phyloP scores from a whole-genome alignment of 2,113 vertebrate species.

The Hassar affinis region DNA sequence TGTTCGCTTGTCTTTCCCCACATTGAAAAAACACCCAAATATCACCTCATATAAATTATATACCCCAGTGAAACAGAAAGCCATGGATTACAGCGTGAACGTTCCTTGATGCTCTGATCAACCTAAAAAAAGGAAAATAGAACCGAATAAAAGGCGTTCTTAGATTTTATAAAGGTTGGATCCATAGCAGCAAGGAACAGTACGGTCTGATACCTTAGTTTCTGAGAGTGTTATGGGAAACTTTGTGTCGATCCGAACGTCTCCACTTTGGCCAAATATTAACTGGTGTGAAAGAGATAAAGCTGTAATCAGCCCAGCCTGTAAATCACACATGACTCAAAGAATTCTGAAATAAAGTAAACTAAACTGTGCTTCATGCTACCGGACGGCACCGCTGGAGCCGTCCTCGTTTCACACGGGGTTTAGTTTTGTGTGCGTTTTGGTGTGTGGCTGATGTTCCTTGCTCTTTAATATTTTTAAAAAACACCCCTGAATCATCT shows the following conservation, averaged over 20 bases:
- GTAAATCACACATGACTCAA: neutral
- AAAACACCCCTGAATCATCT: conserved; percentile 19
- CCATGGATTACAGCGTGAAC: too few species aligned
- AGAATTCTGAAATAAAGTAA: neutral
- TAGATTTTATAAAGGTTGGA: too few species aligned
- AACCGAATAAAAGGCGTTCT: too few species aligned
- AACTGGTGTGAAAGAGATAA: conserved; percentile 64
- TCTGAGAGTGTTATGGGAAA: neutral
- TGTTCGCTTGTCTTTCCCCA: too few species aligned
- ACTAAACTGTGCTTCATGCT: neutral
- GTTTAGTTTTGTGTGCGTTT: neutral
- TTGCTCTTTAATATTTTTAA: neutral
- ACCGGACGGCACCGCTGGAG: neutral
- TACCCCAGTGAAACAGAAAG: too few species aligned
- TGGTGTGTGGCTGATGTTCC: neutral
- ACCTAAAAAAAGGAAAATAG: too few species aligned
- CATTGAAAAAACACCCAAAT: too few species aligned
- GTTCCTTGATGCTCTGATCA: too few species aligned
- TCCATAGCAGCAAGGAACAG: neutral
- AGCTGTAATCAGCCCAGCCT: neutral
- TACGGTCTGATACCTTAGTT: neutral
- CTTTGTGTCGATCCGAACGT: conserved; percentile 41
- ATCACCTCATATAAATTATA: too few species aligned
- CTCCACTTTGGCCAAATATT: conserved; percentile 81
- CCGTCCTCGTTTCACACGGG: neutral